Evolutionary conservation across 35 echinoderm and acorn worm genomes (phyloP).

Genomic region (Ptychodera flava): DNA sequence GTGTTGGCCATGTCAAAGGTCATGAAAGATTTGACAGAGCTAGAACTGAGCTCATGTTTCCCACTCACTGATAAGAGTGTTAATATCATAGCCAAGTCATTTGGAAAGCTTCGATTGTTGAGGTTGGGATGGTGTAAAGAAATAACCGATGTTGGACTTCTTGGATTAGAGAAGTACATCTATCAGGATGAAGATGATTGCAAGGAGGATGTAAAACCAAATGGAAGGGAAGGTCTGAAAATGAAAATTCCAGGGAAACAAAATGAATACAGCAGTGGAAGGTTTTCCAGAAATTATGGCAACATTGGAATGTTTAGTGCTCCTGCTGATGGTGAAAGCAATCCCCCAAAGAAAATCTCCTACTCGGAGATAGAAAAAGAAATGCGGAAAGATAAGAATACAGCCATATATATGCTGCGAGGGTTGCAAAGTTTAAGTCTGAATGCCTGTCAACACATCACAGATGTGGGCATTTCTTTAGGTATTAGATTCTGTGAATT

Average conservation of each 20-base stretch:
- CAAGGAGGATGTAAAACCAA: slow-evolving; percentile 1
- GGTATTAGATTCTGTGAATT: slow-evolving; percentile 40
- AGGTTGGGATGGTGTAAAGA: slow-evolving; percentile 71
- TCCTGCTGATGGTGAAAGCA: slow-evolving; percentile 65
- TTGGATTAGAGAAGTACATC: slow-evolving; percentile 71
- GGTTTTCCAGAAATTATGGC: slow-evolving; percentile 71
- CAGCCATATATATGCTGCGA: slow-evolving; percentile 33
- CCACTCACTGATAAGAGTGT: slow-evolving; percentile 58
- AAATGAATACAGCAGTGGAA: slow-evolving; percentile 37
- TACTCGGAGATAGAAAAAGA: slow-evolving; percentile 41
- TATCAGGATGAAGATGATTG: slow-evolving; percentile 22
- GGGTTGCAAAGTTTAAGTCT: slow-evolving; percentile 53
- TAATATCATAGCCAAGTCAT: slow-evolving; percentile 45
- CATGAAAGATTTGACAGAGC: slow-evolving; percentile 17
- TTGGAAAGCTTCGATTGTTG: slow-evolving; percentile 39
- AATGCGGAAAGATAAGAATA: slow-evolving; percentile 28
- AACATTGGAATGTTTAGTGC: slow-evolving; percentile 76
- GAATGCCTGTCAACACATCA: slow-evolving; percentile 62
- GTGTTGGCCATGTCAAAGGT: slow-evolving; percentile 35
- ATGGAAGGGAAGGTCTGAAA: background rate
- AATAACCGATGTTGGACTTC: slow-evolving; percentile 79
- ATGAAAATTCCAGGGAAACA: background rate
- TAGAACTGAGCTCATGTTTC: slow-evolving; percentile 70
- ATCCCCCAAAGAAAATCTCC: slow-evolving; percentile 6
- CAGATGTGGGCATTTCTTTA: slow-evolving; percentile 50